A percentile compares a stretch with the other conserved stretches of the same genome.
These are phyloP conservation scores for Eumeta japonica DNA, from an alignment of 1,140 invertebrate species.

Conservation along the genomic window DNA sequence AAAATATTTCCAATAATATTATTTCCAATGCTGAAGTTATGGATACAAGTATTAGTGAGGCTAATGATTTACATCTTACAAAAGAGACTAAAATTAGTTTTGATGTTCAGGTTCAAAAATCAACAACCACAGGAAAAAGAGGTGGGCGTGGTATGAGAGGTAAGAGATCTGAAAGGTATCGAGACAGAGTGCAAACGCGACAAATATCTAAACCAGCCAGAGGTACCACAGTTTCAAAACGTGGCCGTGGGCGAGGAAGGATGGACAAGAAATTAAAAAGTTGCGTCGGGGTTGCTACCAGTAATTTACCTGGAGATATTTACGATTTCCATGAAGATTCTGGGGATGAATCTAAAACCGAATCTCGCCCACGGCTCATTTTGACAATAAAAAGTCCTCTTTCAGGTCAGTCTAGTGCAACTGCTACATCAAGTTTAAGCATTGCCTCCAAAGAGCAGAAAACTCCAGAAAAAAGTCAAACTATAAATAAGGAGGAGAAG, in stretches of 20 bases:
- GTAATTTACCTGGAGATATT: conserved; percentile 65
- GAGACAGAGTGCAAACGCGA: conserved; percentile 55
- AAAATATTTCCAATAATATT: conserved; percentile 4
- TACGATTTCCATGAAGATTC: conserved; percentile 85
- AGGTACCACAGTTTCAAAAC: conserved; percentile 45
- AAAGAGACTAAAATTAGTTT: conserved; percentile 11
- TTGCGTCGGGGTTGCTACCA: conserved; percentile 41
- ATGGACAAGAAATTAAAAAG: conserved; percentile 60
- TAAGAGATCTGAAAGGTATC: conserved; percentile 50
- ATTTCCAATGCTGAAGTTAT: conserved; percentile 9
- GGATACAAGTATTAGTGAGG: not conserved
- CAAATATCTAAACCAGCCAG: conserved; percentile 59
- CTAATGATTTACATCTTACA: conserved; percentile 3
- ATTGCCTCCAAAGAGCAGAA: conserved; percentile 41
- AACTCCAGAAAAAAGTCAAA: conserved; percentile 27
- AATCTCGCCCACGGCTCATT: conserved; percentile 70
- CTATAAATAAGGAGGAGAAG: conserved; percentile 59
- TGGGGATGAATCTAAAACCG: conserved; percentile 65
- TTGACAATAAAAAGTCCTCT: conserved; percentile 76
- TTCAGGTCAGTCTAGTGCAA: conserved; percentile 31
- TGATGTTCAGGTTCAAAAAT: conserved; percentile 21
- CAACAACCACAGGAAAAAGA: conserved; percentile 29
- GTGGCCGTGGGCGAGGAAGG: conserved; percentile 55
- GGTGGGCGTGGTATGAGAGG: conserved; percentile 58
- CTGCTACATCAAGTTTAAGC: conserved; percentile 37